Evolutionary conservation across 2,888 invertebrate species (phyloP).

Genomic region (Aspidiotus destructor): DNA sequence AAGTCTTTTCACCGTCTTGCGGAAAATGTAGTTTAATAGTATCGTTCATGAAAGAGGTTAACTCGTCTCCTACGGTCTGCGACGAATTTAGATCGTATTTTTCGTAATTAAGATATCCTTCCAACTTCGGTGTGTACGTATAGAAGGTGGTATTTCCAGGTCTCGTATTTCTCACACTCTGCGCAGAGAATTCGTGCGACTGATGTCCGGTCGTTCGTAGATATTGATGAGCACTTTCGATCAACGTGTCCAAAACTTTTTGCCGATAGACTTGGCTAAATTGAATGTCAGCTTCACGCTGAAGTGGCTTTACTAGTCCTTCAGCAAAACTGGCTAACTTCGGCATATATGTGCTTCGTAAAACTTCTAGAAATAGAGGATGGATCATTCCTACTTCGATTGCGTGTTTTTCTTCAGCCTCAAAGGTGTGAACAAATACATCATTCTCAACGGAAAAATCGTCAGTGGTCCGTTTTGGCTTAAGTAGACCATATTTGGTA

Average conservation of each 20-base stretch:
- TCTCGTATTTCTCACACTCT: background rate
- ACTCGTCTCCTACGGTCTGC: background rate
- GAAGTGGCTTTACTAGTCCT: background rate
- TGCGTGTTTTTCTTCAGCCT: background rate
- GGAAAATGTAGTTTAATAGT: background rate
- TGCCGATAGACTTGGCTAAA: background rate
- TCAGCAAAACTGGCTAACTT: background rate
- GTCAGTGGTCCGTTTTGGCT: background rate
- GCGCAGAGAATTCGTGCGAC: background rate
- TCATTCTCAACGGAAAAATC: background rate
- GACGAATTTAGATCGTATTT: background rate
- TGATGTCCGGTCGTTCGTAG: too few species aligned
- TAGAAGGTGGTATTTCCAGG: background rate
- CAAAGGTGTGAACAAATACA: background rate
- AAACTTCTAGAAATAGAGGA: background rate
- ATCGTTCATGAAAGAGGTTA: background rate
- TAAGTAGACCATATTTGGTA: background rate
- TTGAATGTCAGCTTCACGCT: background rate
- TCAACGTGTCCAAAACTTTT: background rate
- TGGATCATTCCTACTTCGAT: background rate
- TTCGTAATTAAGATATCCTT: constrained; percentile 2
- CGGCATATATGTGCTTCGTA: background rate
- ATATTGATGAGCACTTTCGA: background rate
- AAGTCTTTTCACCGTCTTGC: background rate
- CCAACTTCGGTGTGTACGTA: background rate